These are phyloP conservation scores for Buceros bicornis DNA, from an alignment of 2,797 vertebrate genomes.

Conservation along the genomic window DNA sequence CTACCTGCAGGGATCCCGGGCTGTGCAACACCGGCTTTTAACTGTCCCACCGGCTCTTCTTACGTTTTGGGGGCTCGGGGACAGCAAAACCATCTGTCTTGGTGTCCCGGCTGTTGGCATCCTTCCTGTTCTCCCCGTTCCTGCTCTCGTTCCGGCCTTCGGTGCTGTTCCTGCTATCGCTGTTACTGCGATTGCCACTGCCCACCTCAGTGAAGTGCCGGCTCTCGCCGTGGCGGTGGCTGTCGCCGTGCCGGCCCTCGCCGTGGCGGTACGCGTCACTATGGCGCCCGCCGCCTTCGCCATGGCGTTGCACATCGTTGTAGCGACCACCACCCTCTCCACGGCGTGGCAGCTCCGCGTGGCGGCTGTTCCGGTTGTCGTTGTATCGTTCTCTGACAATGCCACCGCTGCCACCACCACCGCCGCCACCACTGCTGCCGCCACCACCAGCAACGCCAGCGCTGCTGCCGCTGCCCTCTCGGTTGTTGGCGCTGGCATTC, in stretches of 20 bases:
- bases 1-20: constrained; percentile 34
- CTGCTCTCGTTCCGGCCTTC: constrained; percentile 63
- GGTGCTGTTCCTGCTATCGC: constrained; percentile 75
- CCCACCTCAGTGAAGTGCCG: constrained; percentile 76
- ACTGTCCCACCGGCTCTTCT: constrained; percentile 99
- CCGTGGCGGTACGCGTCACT: constrained; percentile 72
- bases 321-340: constrained; percentile 75
- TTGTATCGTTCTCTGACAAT: constrained; percentile 74
- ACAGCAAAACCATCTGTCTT: constrained; percentile 91
- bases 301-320: constrained; percentile 64
- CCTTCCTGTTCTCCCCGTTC: constrained; percentile 67
- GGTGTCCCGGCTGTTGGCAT: constrained; percentile 78
- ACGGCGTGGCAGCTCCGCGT: constrained; percentile 69
- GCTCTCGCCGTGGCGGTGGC: constrained; percentile 61
- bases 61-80: constrained; percentile 94
- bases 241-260: constrained; percentile 76
- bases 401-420: not conserved
- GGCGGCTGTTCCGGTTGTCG: constrained; percentile 70
- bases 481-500: constrained; percentile 44
- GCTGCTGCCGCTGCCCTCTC: constrained; percentile 47
- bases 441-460: accelerated
- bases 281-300: constrained; percentile 52
- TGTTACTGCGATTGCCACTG: constrained; percentile 68
- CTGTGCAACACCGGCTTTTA: constrained; percentile 73
- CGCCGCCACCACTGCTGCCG: not conserved